Base-by-base conservation (phyloP, 2,888 invertebrate genomes). In the Pterostichus madidus region DNA sequence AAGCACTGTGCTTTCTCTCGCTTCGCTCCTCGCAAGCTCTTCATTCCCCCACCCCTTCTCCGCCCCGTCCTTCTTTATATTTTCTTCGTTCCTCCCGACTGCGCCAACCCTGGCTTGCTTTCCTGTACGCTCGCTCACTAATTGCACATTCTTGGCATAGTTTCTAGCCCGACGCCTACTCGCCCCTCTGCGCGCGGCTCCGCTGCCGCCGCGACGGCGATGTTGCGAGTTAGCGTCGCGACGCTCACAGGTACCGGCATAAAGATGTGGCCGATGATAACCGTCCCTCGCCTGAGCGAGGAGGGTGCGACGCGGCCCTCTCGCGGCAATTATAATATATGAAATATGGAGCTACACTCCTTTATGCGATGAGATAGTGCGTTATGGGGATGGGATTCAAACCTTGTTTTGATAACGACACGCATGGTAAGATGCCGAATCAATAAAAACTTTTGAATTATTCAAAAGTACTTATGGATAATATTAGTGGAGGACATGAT, bases 91-190 rank as follows among this genome's bases (percentile, higher is more conserved):
- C 88, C 90, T 80, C 84, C 84, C 71, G 59, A 73, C 86, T 87
- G 86, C 87, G 86, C 85, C 86, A 85, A 85, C 86, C 86, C 86
- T 85, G 84, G 85, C 87, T 87, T 87, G 85, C 87, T 87, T 87
- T 87, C 86, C 90, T 35, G 92, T 92, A 92, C 93, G 94, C 93
- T 93, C 93, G 94, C 93, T 95, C 96, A 96, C 96, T 96, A 96
- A 97, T 96, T 96, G 96, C 96, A 95, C 96, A 96, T 96, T 96
- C 96, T 96, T 96, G 95, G 95, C 96, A 96, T 96, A 96, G 96
- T 96, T 96, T 95, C 94, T 94, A 93, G 93, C 94, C 93, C 93
- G 92, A 91, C 91, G 91, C 92, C 91, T 91, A 92, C 92, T 68
- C 85, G 81, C 39, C 39, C 49, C 13, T n/a, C n/a, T 10, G 5